A percentile compares a stretch with the other conserved stretches of the same genome.
Conservation (phyloP, 2,888 invertebrate genomes). For the Leuctra nigra region DNA sequence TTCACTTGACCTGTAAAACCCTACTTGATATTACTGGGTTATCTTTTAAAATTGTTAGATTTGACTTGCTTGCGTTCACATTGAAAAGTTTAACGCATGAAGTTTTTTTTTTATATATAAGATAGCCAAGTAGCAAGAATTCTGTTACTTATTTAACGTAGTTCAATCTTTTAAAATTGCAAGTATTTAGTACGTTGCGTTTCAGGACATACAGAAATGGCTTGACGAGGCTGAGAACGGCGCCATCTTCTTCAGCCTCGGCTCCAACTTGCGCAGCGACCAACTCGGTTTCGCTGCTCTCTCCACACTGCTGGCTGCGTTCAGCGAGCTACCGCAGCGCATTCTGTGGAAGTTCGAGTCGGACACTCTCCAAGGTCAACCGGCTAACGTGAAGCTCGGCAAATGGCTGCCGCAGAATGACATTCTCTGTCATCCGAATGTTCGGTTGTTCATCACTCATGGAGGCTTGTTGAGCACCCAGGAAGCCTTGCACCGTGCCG, state of each 20-base stretch:
- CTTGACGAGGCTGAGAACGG: slow-evolving; percentile 33
- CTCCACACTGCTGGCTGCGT: slow-evolving; percentile 31
- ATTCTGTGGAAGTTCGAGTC: slow-evolving; percentile 44
- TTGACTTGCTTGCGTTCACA: no score
- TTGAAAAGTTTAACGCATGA: no score
- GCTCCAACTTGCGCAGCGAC: slow-evolving; percentile 35
- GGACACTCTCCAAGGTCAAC: slow-evolving; percentile 33
- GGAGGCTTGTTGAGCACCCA: slow-evolving; percentile 45
- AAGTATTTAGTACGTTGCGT: no score
- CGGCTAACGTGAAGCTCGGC: slow-evolving; percentile 36
- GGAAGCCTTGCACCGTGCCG: slow-evolving; percentile 44
- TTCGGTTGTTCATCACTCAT: slow-evolving; percentile 44
- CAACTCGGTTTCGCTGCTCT: slow-evolving; percentile 32
- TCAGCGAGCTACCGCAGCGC: slow-evolving; percentile 35
- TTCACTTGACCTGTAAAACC: no score
- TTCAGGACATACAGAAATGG: slow-evolving; percentile 27
- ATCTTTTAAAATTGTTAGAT: no score
- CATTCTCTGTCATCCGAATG: slow-evolving; percentile 40
- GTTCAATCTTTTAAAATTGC: neutral
- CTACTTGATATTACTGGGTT: no score
- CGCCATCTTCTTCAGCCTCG: slow-evolving; percentile 38
- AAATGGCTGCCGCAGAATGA: slow-evolving; percentile 46
- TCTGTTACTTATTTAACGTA: no score
- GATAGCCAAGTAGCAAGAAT: no score
- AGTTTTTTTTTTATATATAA: no score